Evolutionary conservation across 2,888 invertebrate genomes (phyloP), one percentile per base, ranked within the genome.

Genomic region (Colostygia pectinataria): DNA sequence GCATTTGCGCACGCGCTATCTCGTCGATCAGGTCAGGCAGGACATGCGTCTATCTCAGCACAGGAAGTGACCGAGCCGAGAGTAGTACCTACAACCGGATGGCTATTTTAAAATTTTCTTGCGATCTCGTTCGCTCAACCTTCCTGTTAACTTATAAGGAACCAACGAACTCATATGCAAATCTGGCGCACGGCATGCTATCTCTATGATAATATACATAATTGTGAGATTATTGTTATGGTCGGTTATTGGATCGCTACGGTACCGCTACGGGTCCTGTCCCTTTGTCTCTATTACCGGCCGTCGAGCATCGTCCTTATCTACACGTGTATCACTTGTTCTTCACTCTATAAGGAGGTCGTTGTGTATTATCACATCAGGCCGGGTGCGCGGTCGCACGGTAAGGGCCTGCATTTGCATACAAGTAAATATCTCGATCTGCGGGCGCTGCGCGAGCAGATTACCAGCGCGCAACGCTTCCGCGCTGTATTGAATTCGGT

Each of bases 351-450:
- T 87, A 88, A 77, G 86, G 85, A 73, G 75, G 61, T 72, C 68
- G 74, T 77, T 76, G 68, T 66, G 81, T 88, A 88, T 88, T 87
- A 89, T 87, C 84, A 84, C 88, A 88, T 89, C 87, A 85, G 78
- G 63, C 69, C 75, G 78, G 66, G 62, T 61, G 66, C 60, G 66
- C 74, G 71, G 83, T 83, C 83, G 82, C 83, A 84, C 83, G 83
- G 81, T 81, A 83, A 84, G 80, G 79, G 79, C 72, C 74, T 63
- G 71, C 66, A 89, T 90, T 88, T 82, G 86, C 90, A 90, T 89
- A 89, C 86, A 89, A 86, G 86, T 74, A 83, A 81, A 81, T 81
- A 88, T 86, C 85, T 77, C 80, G 86, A 87, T 87, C 79, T 80
- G 66, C 71, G 71, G 68, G 71, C 74, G 75, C 78, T 71, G 71